These are phyloP conservation scores for Lathronympha strigana DNA, from an alignment of 2,888 invertebrate genomes.

Conservation along the genomic window DNA sequence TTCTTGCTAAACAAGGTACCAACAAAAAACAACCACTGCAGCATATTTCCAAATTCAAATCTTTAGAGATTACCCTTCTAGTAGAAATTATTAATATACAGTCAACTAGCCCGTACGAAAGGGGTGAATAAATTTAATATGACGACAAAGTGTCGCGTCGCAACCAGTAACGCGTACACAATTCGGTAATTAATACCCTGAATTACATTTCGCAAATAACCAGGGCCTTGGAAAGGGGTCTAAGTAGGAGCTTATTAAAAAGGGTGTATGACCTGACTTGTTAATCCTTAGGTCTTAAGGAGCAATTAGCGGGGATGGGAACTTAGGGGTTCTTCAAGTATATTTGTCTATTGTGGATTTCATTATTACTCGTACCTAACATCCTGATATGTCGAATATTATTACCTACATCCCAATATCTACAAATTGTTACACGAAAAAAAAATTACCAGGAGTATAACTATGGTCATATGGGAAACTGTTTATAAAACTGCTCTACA, in stretches of 20 bases:
- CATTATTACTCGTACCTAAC: too few relatives aligned
- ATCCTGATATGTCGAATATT: too few relatives aligned
- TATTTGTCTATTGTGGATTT: too few relatives aligned
- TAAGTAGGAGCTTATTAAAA: constrained; percentile 37
- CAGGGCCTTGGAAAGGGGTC: constrained; percentile 32
- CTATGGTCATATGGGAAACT: too few relatives aligned
- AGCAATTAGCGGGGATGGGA: constrained; percentile 26
- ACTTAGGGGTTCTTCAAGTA: neutral
- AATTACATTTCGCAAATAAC: constrained; percentile 47
- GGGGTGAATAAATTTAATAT: constrained; percentile 76
- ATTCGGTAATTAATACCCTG: constrained; percentile 77
- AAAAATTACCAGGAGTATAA: too few relatives aligned
- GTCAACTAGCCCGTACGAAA: constrained; percentile 72
- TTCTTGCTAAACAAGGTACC: neutral
- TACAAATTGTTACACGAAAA: too few relatives aligned
- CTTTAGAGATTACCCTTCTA: constrained; percentile 69
- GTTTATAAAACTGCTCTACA: too few relatives aligned
- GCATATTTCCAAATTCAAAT: constrained; percentile 49
- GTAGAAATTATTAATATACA: constrained; percentile 72
- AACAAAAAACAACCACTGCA: constrained; percentile 23
- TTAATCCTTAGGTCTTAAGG: constrained; percentile 25
- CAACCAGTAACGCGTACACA: constrained; percentile 73
- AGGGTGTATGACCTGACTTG: constrained; percentile 31
- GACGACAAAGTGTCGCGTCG: constrained; percentile 66
- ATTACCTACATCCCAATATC: too few relatives aligned